A percentile compares a stretch with the other conserved stretches of the same genome.
phyloP scores from a whole-genome alignment of 2,888 invertebrate species.

The Stenoptilia bipunctidactyla region DNA sequence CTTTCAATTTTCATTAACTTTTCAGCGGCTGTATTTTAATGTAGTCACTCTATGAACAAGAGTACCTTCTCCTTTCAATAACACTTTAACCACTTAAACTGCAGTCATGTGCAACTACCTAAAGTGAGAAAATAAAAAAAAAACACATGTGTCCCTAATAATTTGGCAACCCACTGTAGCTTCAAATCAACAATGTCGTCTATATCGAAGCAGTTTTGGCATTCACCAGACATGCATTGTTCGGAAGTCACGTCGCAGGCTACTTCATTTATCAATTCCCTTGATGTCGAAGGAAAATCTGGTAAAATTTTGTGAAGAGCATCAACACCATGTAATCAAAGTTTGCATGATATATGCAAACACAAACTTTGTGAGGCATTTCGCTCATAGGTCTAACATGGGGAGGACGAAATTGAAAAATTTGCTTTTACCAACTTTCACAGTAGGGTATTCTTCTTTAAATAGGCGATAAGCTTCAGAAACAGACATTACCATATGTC shows the following conservation, averaged over 20 bases:
- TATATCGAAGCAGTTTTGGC: not conserved
- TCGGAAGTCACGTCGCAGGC: not conserved
- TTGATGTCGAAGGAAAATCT: not conserved
- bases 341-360: not conserved
- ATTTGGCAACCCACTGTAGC: too few species aligned
- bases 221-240: not conserved
- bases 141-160: too few species aligned
- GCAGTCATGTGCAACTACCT: too few species aligned
- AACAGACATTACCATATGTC: slow-evolving; percentile 8
- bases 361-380: slow-evolving; percentile 6
- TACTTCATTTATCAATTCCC: not conserved
- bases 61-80: too few species aligned
- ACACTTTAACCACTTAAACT: too few species aligned
- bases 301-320: not conserved
- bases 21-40: too few species aligned
- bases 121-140: too few species aligned
- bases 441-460: slow-evolving; percentile 3
- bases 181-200: not conserved
- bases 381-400: slow-evolving; percentile 6
- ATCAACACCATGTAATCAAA: not conserved
- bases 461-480: slow-evolving; percentile 7
- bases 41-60: too few species aligned
- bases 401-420: slow-evolving; percentile 6
- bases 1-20: too few species aligned
- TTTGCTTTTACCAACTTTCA: slow-evolving; percentile 5